Base-by-base conservation (phyloP, 1,140 invertebrate genomes). In the Solenopsis fugax region DNA sequence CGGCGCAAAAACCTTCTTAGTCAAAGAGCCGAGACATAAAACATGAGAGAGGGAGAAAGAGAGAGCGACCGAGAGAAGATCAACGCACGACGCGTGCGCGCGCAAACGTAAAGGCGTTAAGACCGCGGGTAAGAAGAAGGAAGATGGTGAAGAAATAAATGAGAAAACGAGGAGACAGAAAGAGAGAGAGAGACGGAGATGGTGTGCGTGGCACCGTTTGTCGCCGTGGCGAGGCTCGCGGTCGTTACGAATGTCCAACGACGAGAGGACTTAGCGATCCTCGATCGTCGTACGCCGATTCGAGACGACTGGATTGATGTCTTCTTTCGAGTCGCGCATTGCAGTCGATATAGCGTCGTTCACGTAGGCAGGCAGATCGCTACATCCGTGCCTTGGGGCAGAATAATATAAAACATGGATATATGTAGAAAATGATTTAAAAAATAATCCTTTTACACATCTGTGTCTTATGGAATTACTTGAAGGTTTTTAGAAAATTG, bases 1-100 rank as follows among this genome's bases (percentile, higher is more conserved):
- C 64, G 64, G 10, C 45, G 80, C 90, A 93, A 93, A 91, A 93
- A 92, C 85, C 88, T 93, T 91, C 90, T 89, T 89, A 89, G 84
- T 81, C 82, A 90, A 89, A 87, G 89, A 87, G 86, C 64, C 78
- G 88, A 81, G 88, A 45, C 87, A 90, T 90, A 90, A 92, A 92
- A 87, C 71, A 58, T 45, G 50, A 60, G 54, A 76, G 13, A 54
- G 48, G 64, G 13, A 48, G 56, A 3, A 37, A 41, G n/a, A 54
- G 56, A 58, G 24, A 77, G 50, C 21, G 50, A 65, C 45, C 34
- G 75, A 45, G 54, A 45, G 48, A 29, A 77, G 77, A 71, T 81
- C 62, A 34, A 54, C 65, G 21, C 21, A 24, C 9, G 65, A 58
- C 21, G 85, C 16, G 48, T 21, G 64, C 45, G n/a, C 21, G 80